Evolutionary conservation across 2,797 vertebrate genomes (phyloP).

Genomic region (Babyrousa celebensis): DNA sequence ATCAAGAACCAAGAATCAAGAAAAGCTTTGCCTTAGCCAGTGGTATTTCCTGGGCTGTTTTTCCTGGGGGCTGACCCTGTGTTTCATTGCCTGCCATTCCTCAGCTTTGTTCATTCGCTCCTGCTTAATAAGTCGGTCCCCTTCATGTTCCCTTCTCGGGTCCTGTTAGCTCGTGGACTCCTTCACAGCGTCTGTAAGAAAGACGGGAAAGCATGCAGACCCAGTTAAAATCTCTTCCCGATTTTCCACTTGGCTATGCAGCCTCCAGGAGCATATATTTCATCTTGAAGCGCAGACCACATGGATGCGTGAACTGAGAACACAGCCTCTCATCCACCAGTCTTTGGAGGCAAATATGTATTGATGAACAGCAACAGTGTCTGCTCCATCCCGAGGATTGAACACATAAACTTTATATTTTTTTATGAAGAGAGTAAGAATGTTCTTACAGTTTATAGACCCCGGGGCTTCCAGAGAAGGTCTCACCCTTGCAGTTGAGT

Average conservation of each 20-base stretch:
- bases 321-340: not conserved
- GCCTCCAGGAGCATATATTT: conserved; percentile 3
- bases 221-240: conserved; percentile 36
- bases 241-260: conserved; percentile 33
- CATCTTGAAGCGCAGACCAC: conserved; percentile 6
- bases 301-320: conserved; percentile 33
- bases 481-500: not conserved
- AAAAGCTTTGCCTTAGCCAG: not conserved
- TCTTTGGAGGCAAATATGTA: conserved; percentile 60
- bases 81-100: not conserved
- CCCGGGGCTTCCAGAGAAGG: conserved; percentile 6
- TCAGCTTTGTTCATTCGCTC: not conserved
- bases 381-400: not conserved
- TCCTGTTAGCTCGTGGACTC: not conserved
- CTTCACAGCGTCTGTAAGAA: not conserved
- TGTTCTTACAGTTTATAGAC: not conserved
- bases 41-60: not conserved
- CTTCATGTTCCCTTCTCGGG: not conserved
- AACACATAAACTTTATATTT: not conserved
- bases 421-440: conserved; percentile 51
- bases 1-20: conserved; percentile 2
- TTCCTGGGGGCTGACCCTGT: not conserved
- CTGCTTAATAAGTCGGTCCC: conserved; percentile 11
- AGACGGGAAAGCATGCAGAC: not conserved
- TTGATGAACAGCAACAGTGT: not conserved